phyloP scores from a whole-genome alignment of 2,113 vertebrate species.

The Neofelis nebulosa region DNA sequence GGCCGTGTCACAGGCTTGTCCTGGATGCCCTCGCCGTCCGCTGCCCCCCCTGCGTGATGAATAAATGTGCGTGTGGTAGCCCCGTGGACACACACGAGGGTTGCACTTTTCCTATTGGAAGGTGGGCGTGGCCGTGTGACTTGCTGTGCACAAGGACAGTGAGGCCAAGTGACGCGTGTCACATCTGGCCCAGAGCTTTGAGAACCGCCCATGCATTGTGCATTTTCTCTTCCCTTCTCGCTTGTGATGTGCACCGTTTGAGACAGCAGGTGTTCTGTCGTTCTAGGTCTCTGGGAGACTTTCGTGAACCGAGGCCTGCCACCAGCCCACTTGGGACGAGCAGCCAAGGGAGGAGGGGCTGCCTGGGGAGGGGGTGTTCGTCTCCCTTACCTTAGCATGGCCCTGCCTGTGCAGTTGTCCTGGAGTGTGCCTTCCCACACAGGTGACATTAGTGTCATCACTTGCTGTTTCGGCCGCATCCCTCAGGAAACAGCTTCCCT shows the following conservation, averaged over 20 bases:
- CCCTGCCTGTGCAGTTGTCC: not conserved
- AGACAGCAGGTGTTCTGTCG: not conserved
- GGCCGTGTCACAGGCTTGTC: rapidly evolving
- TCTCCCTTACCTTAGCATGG: rapidly evolving
- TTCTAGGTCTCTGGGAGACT: not conserved
- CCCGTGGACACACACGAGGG: not conserved
- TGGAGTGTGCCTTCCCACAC: rapidly evolving
- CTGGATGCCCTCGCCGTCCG: rapidly evolving
- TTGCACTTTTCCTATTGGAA: not conserved
- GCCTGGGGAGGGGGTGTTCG: not conserved
- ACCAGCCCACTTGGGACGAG: not conserved
- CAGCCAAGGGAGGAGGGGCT: not conserved
- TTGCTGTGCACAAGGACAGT: not conserved
- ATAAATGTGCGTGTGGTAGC: rapidly evolving
- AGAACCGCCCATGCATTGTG: not conserved
- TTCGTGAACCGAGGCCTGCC: not conserved
- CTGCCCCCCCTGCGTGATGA: rapidly evolving
- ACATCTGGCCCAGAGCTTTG: not conserved
- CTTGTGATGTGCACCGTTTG: not conserved
- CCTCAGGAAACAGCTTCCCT: not conserved
- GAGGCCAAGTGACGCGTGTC: not conserved
- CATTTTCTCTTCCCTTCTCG: rapidly evolving
- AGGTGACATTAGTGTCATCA: not conserved
- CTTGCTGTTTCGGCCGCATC: not conserved
- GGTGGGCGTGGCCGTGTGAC: not conserved